Evolutionary conservation across 2,888 invertebrate genomes (phyloP), one percentile per base, ranked within the genome.

Genomic region (Nymphalis c-album): DNA sequence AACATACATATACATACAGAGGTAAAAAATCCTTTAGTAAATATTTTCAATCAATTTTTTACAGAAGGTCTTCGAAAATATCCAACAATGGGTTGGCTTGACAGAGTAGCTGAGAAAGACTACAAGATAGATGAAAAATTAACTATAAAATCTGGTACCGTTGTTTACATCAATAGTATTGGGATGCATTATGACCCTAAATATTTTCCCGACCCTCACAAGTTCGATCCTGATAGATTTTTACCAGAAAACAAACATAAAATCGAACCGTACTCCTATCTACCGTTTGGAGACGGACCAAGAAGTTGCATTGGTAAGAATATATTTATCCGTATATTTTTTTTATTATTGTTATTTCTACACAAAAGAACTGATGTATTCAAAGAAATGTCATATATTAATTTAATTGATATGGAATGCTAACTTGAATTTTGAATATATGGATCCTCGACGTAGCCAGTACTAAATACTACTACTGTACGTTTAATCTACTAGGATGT

Each of bases 221-320:
- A 83, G 70, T 94, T 94, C 70, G 86, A 92, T 72, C 94, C 94
- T 17, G 86, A 93, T 60, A 79, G 94, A 62, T 94, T 94, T 71
- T 88, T 85, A 50, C 90, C 93, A 0, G 93, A 94, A 73, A 94
- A 94, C 73, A 93, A 91, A 72, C 77, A 79, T 0, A 86, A 87
- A 16, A 76, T 85, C 35, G 62, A 71, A 2, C 81, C 82, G 0
- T 83, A 79, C n/a, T 78, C 80, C 0, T 94, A 88, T 60, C 67
- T 92, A 68, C 94, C 94, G 0, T 94, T 94, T 72, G 94, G 94
- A 0, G 74, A 88, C 17, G 95, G 95, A 13, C 94, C 93, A 0
- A 88, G 94, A 64, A 92, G 85, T 76, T 95, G 95, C 74, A 93
- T 95, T 65, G 95, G 94, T 86, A 72, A 53, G 48, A 31, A 22